Evolutionary conservation across 2,113 vertebrate genomes (phyloP), one percentile per base, ranked within the genome.

Genomic region (Alosa alosa): DNA sequence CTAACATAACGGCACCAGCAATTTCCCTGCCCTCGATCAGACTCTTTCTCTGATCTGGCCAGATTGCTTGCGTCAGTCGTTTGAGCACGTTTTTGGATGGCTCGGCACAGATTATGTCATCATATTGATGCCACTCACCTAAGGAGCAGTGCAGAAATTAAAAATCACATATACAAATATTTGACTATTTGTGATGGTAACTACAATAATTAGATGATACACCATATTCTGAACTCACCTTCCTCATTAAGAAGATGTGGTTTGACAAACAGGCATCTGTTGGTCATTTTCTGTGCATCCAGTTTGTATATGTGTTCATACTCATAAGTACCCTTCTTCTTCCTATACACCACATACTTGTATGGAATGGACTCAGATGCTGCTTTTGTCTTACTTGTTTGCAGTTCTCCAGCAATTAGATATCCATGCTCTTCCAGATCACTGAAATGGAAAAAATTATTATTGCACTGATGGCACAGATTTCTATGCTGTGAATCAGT

Each of bases 111-210:
- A 98, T 93, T 0, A 98, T 97, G 82, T 99, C 98, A 18, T 99
- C 98, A 0, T 99, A 99, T 22, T 99, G 98, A 89, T 99, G 98
- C 98, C 98, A 99, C 39, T 95, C 94, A 0, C 93, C 94, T 95
- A 81, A 75, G 8, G 31, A 72, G 52, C 22, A 46, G 11, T 86
- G 44, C 36, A 81, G 25, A 45, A 36, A 49, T 10, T 9, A 45
- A 45, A 45, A 85, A 60, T n/a, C n/a, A 82, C 2, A 82, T 3
- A 13, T 22, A 36, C 10, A 64, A 13, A 10, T 11, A 36, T 2
- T 31, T 31, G 31, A 31, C 31, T 31, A 68, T 31, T 1, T 31
- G 22, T 68, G 6, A 68, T 9, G 60, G 75, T 6, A 60, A 1
- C 83, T 17, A 47, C 41, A 39, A 39, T 11, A n/a, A 31, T 60